Percentiles rank a stretch among this genome's conserved stretches.
Evolutionary conservation across 1,140 invertebrate genomes (phyloP).

Genomic region (Leptinotarsa texana): DNA sequence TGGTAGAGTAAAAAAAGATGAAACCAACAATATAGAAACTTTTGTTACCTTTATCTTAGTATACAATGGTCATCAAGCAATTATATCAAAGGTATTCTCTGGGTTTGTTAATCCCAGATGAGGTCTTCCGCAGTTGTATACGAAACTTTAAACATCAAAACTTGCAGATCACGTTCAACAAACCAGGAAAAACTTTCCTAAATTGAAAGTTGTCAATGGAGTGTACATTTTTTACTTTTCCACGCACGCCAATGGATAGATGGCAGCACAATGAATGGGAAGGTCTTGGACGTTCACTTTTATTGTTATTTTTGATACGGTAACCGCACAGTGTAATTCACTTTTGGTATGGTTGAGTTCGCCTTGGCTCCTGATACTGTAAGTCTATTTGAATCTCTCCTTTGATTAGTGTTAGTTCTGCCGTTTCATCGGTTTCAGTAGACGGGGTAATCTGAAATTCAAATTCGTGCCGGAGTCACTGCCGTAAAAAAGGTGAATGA

Average conservation of each 20-base stretch:
- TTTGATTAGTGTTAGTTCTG: neutral
- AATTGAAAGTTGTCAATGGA: no score
- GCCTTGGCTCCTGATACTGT: slow-evolving; percentile 32
- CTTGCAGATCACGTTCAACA: no score
- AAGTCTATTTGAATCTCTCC: slow-evolving; percentile 6
- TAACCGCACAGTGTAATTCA: slow-evolving; percentile 38
- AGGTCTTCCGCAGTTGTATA: no score
- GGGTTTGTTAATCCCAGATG: no score
- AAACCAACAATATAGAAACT: no score
- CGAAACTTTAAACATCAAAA: no score
- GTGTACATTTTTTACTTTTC: neutral
- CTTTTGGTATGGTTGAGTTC: slow-evolving; percentile 49
- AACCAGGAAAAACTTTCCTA: no score
- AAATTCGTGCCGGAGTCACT: neutral
- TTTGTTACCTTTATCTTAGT: no score
- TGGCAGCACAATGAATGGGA: slow-evolving; percentile 33
- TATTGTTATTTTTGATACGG: slow-evolving; percentile 39
- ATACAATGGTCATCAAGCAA: no score
- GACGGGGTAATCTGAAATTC: neutral
- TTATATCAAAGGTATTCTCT: no score
- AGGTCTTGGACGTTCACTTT: slow-evolving; percentile 37
- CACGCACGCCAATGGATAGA: slow-evolving; percentile 29
- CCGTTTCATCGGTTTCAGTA: neutral
- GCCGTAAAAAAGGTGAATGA: neutral
- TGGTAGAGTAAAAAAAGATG: no score